A percentile compares a stretch with the other conserved stretches of the same genome.
Evolutionary conservation across 2,113 vertebrate genomes (phyloP).

Genomic region (Anseranas semipalmata): DNA sequence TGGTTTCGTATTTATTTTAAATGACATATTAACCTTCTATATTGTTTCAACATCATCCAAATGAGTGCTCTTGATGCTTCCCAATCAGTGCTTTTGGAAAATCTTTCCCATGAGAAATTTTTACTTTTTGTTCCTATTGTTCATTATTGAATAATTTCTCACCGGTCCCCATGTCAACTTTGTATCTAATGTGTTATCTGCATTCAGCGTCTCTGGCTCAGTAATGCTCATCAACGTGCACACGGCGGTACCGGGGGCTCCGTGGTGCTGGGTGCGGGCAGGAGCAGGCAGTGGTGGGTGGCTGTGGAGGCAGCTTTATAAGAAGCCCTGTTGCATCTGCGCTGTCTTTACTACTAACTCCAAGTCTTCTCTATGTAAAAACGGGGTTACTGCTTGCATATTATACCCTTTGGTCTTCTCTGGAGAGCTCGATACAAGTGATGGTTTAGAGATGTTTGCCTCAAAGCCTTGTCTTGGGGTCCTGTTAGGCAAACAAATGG

Average conservation of each 20-base stretch:
- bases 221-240: neutral
- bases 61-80: constrained; percentile 20
- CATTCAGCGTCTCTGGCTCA: neutral
- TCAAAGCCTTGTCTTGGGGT: neutral
- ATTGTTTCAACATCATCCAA: constrained; percentile 1
- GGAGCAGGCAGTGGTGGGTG: neutral
- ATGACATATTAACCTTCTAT: neutral
- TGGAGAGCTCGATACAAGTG: accelerated
- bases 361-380: neutral
- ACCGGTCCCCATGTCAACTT: neutral
- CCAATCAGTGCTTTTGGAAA: neutral
- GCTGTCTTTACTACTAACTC: neutral
- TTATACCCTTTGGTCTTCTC: neutral
- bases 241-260: neutral
- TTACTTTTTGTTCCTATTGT: neutral
- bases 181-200: neutral
- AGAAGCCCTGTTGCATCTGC: neutral
- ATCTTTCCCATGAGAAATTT: constrained; percentile 12
- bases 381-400: accelerated
- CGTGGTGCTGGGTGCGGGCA: neutral
- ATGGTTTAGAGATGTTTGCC: neutral
- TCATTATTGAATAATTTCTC: neutral
- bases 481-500: neutral
- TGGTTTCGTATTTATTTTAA: constrained; percentile 39
- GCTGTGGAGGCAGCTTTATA: neutral